These are phyloP conservation scores for Ochropleura plecta DNA, from an alignment of 2,888 invertebrate genomes.

Conservation along the genomic window DNA sequence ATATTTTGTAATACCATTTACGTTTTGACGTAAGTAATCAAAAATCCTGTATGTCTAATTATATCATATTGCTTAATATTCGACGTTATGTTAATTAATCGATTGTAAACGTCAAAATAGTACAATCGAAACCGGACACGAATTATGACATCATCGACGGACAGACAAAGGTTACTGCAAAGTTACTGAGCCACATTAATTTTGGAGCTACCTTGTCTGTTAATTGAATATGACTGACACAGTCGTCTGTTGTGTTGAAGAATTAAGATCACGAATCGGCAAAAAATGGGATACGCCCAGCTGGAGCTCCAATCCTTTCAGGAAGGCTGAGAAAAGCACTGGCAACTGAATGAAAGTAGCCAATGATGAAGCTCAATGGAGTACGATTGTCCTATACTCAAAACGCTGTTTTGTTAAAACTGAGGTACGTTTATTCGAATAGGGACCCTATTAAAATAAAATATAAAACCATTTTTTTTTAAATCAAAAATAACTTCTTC, in stretches of 20 bases:
- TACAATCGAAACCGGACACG: slow-evolving; percentile 67
- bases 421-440: neutral
- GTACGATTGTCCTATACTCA: neutral
- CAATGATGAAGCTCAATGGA: neutral
- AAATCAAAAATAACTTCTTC: neutral
- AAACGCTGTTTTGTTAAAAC: neutral
- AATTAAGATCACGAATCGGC: neutral
- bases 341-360: neutral
- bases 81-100: slow-evolving; percentile 49
- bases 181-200: slow-evolving; percentile 35
- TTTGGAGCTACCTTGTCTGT: slow-evolving; percentile 20
- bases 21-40: slow-evolving; percentile 2
- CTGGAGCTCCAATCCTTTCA: too few relatives aligned
- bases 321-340: neutral
- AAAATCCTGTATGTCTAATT: slow-evolving; percentile 14
- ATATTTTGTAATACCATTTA: neutral
- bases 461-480: neutral
- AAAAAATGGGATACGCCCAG: neutral
- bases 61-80: slow-evolving; percentile 28
- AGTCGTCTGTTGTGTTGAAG: neutral
- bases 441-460: neutral
- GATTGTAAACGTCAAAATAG: slow-evolving; percentile 55
- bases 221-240: slow-evolving; percentile 1
- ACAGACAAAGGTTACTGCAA: slow-evolving; percentile 64
- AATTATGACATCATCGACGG: slow-evolving; percentile 68